Conservation (phyloP, 2,113 vertebrate genomes). For the Pheucticus melanocephalus region DNA sequence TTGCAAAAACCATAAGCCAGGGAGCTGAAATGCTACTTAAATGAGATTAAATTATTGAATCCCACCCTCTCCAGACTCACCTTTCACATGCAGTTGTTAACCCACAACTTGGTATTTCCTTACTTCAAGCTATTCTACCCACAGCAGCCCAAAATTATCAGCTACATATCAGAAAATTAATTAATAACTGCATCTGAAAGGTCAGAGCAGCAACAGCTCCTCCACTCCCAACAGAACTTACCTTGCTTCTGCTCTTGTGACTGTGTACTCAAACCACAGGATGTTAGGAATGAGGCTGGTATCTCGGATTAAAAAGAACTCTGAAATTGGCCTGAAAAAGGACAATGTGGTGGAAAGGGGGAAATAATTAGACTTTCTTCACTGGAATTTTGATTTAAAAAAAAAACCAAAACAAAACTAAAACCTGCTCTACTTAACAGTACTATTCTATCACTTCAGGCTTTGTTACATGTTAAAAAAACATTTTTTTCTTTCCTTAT, state of each 20-base stretch:
- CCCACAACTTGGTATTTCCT: neutral
- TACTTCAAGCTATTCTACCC: neutral
- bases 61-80: neutral
- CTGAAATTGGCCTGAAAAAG: conserved; percentile 87
- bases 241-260: conserved; percentile 98
- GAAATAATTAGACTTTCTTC: neutral
- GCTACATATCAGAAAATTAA: neutral
- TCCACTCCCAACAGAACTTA: conserved; percentile 51
- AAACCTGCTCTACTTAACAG: neutral
- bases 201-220: neutral
- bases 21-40: neutral
- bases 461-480: neutral
- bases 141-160: neutral
- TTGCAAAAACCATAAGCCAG: neutral
- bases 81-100: neutral
- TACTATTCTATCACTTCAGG: neutral
- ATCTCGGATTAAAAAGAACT: conserved; percentile 98
- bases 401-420: neutral
- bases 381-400: neutral
- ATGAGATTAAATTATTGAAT: neutral
- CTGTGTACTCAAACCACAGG: conserved; percentile 98
- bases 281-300: conserved; percentile 99
- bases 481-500: neutral
- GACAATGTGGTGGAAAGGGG: neutral
- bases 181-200: neutral